phyloP scores from a whole-genome alignment of 2,113 vertebrate genomes.

The Percina caprodes region DNA sequence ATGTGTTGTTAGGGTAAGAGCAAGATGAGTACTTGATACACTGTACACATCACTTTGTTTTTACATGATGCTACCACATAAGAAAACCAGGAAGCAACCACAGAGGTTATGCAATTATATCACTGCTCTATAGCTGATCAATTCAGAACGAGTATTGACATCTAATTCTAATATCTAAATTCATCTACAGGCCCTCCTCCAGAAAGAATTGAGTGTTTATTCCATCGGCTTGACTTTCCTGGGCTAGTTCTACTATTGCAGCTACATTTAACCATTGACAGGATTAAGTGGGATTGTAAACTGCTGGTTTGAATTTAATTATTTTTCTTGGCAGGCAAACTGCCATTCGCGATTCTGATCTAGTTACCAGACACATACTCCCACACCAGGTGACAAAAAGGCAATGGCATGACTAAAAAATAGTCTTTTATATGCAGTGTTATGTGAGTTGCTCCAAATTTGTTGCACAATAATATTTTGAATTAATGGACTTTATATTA shows the following conservation, averaged over 20 bases:
- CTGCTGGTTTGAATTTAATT: conserved; percentile 26
- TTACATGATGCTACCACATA: neutral
- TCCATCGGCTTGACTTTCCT: neutral
- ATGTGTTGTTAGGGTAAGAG: too few species aligned
- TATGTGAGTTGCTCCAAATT: neutral
- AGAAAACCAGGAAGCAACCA: neutral
- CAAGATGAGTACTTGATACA: neutral
- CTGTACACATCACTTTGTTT: neutral
- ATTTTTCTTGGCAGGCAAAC: conserved; percentile 12
- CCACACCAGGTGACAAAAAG: neutral
- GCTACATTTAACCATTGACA: conserved; percentile 20
- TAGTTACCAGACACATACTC: neutral
- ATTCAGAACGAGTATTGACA: neutral
- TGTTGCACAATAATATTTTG: neutral
- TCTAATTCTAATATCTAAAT: neutral
- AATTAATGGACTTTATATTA: neutral
- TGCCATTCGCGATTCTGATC: neutral
- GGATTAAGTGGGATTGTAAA: conserved; percentile 37
- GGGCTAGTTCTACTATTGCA: neutral
- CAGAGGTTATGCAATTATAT: conserved; percentile 1
- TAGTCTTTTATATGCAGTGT: neutral
- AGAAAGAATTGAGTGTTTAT: neutral
- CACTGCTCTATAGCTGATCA: neutral
- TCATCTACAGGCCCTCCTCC: neutral
- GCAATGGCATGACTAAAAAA: neutral